phyloP scores from a whole-genome alignment of 2,113 vertebrate species.

The Prionailurus viverrinus region DNA sequence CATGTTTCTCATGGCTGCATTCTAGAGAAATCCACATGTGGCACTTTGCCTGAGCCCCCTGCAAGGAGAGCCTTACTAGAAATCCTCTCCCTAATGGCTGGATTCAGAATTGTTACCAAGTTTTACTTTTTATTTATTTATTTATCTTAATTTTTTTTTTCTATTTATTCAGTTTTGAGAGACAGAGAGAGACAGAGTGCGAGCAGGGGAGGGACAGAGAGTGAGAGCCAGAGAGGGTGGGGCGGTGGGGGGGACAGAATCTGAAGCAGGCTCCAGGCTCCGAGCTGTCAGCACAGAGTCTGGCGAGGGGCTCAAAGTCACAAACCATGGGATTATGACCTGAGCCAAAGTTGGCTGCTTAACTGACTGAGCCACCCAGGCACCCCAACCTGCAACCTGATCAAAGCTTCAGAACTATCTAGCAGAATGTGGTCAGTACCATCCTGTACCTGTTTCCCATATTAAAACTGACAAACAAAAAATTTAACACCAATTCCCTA shows the following conservation, averaged over 20 bases:
- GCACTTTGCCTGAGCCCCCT: not conserved
- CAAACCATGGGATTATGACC: too few species aligned
- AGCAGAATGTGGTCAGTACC: not conserved
- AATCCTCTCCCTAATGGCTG: not conserved
- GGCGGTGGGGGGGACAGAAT: too few species aligned
- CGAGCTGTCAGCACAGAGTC: too few species aligned
- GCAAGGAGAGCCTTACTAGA: not conserved
- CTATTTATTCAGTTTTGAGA: too few species aligned
- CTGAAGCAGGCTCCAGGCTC: too few species aligned
- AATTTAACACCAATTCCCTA: not conserved
- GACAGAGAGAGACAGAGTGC: too few species aligned
- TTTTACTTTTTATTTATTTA: not conserved
- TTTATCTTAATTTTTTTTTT: too few species aligned
- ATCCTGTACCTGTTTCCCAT: not conserved
- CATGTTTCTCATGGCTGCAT: not conserved
- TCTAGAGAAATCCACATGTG: not conserved
- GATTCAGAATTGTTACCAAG: not conserved
- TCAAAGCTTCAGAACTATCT: not conserved
- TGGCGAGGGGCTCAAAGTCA: too few species aligned
- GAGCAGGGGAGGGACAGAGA: too few species aligned
- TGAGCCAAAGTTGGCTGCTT: too few species aligned
- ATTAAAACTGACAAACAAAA: not conserved
- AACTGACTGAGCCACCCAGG: too few species aligned
- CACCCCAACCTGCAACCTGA: not conserved
- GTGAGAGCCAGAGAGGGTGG: too few species aligned